phyloP scores from a whole-genome alignment of 2,113 vertebrate species.

The Nothobranchius furzeri region DNA sequence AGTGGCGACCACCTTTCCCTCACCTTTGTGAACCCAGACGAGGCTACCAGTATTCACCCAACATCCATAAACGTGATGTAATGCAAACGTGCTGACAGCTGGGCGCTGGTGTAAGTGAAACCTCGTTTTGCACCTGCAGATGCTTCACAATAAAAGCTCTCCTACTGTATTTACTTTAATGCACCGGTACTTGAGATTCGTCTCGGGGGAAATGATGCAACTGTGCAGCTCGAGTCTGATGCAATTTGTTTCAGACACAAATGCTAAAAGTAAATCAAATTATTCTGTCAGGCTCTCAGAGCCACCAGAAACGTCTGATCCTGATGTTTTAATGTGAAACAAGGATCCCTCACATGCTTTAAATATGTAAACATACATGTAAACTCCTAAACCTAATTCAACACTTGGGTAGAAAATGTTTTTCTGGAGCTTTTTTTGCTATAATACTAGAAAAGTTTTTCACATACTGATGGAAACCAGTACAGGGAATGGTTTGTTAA shows the following conservation, averaged over 20 bases:
- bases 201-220: background rate
- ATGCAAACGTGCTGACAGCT: background rate
- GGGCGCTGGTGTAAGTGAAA: background rate
- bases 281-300: background rate
- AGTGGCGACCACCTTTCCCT: no score
- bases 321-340: background rate
- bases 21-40: no score
- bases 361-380: background rate
- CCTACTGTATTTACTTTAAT: background rate
- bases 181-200: background rate
- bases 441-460: no score
- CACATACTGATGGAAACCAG: no score
- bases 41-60: background rate
- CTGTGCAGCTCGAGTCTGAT: background rate
- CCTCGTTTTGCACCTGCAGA: conserved; percentile 2
- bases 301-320: background rate
- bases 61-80: background rate
- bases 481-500: no score
- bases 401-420: no score
- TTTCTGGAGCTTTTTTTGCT: no score
- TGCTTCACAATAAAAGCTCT: background rate
- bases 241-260: background rate
- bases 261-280: background rate
- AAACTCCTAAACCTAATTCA: no score
- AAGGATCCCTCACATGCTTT: background rate